A percentile compares a stretch with the other conserved stretches of the same genome.
phyloP scores from a whole-genome alignment of 2,888 invertebrate species.

The Drosophila mimica region DNA sequence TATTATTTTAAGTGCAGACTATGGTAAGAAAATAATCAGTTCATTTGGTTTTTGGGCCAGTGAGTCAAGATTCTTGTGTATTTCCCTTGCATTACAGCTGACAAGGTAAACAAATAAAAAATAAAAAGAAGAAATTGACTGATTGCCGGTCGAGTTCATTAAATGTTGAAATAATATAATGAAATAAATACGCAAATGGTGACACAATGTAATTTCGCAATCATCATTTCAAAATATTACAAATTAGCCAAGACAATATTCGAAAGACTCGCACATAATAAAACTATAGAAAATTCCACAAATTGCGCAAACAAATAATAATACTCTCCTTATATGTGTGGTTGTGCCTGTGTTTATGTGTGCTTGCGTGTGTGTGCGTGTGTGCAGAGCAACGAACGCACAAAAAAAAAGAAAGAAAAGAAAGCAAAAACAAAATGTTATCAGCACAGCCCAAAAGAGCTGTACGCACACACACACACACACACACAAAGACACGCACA shows the following conservation, averaged over 20 bases:
- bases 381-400: constrained; percentile 60
- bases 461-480: constrained; percentile 32
- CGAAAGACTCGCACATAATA: constrained; percentile 35
- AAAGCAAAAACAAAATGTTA: constrained; percentile 73
- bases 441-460: constrained; percentile 61
- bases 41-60: constrained; percentile 2
- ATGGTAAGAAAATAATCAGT: not conserved
- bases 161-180: constrained; percentile 46
- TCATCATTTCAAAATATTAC: constrained; percentile 4
- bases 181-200: constrained; percentile 34
- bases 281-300: constrained; percentile 47
- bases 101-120: constrained; percentile 36
- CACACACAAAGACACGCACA: constrained; percentile 5
- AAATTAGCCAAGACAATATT: constrained; percentile 29
- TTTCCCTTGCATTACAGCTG: constrained; percentile 61
- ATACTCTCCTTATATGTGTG: constrained; percentile 7
- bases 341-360: constrained; percentile 6
- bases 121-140: constrained; percentile 17
- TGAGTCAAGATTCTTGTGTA: constrained; percentile 52
- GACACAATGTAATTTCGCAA: constrained; percentile 39
- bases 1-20: not conserved
- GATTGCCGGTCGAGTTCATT: constrained; percentile 69
- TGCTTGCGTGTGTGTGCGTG: constrained; percentile 13
- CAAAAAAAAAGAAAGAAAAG: constrained; percentile 53
- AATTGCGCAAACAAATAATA: constrained; percentile 44